Evolutionary conservation across 1,140 invertebrate genomes (phyloP), one percentile per base, ranked within the genome.

Genomic region (Stenopsyche tienmushanensis): DNA sequence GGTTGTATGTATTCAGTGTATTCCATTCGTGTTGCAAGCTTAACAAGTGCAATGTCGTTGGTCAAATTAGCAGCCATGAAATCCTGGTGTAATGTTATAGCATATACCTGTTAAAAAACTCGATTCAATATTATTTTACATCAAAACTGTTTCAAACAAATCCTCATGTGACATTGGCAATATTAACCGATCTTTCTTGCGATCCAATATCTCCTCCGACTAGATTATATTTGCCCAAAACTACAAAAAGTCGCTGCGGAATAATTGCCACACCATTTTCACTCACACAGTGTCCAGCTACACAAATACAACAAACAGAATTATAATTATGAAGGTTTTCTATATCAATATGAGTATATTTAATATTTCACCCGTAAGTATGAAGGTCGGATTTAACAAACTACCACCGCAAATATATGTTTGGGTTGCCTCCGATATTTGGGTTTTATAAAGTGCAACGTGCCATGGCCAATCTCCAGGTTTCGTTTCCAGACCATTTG

Each of bases 281-380:
- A 9, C 70, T 71, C n/a, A 79, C 62, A 62, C 79, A 80, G 54
- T 81, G 79, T 1, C 74, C 78, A 71, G 79, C 79, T 80, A 52
- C 17, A 74, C 5, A 18, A 20, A 13, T 20, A 47, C 17, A 47
- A 39, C 34, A 39, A 39, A 39, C n/a, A 39, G n/a, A 8, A 39
- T 39, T 39, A 8, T 8, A 39, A 39, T 39, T 39, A 39, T 8
- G n/a, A 39, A 8, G 34, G 34, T n/a, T 8, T 39, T 7, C 34
- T 39, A 34, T 34, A 34, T 34, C 34, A 39, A 39, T 8, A 39
- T 39, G 34, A 34, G 18, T 34, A 57, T 23, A 15, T 57, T 10
- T 17, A 18, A n/a, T n/a, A n/a, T n/a, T 13, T 13, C 13, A 34
- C 29, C 29, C 13, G 29, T 34, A 13, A 34, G 29, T 7, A 34